These are phyloP conservation scores for Cheiracanthium punctorium DNA, from an alignment of 2,888 invertebrate genomes.

Conservation along the genomic window DNA sequence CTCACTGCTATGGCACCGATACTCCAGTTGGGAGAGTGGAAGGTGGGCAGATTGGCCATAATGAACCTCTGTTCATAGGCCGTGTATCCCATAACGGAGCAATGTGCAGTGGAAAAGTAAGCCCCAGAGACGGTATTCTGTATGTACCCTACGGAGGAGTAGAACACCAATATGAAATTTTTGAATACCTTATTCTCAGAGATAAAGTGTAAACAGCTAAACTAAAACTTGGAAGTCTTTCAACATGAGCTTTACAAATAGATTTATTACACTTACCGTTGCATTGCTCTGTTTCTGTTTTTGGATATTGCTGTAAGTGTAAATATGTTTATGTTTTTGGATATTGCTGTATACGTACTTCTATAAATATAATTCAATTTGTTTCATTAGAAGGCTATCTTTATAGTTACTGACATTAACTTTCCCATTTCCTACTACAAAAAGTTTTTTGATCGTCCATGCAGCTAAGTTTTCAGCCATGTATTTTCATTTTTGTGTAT, in stretches of 20 bases:
- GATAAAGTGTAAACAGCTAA: not conserved
- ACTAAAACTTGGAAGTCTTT: not conserved
- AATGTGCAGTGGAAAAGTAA: slow-evolving; percentile 40
- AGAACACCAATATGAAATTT: slow-evolving; percentile 23
- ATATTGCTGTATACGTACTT: no score
- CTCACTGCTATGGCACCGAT: not conserved
- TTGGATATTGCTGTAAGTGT: no score
- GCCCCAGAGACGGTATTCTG: slow-evolving; percentile 30
- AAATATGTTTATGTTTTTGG: no score
- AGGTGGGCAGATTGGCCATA: slow-evolving; percentile 27
- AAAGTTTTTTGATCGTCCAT: no score
- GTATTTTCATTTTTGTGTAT: no score
- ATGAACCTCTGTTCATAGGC: slow-evolving; percentile 47
- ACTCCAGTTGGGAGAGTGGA: slow-evolving; percentile 33
- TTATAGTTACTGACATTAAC: no score
- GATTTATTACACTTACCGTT: not conserved
- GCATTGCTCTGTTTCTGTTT: not conserved
- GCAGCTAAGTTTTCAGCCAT: no score
- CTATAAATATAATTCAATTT: no score
- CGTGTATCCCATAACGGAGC: slow-evolving; percentile 32
- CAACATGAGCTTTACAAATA: slow-evolving; percentile 7
- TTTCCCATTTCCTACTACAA: no score
- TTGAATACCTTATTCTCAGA: slow-evolving; percentile 24
- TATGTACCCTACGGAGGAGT: slow-evolving; percentile 28
- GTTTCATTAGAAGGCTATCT: no score